These are phyloP conservation scores for Amphimedon queenslandica DNA, from an alignment of 37 sponge, comb jelly and placozoan species.

Conservation along the genomic window DNA sequence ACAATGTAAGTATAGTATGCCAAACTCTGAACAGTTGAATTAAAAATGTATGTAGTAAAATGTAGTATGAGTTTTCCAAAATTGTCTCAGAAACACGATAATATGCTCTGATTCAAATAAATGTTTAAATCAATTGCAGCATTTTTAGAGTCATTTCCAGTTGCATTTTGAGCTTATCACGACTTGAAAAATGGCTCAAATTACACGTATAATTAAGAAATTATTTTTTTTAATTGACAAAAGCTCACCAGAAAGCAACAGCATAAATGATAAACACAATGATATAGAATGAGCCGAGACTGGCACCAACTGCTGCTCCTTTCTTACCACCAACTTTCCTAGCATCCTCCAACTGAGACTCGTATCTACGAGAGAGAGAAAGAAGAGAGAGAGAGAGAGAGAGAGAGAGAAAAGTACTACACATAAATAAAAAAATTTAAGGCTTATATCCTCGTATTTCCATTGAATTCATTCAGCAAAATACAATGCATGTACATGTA, in stretches of 20 bases:
- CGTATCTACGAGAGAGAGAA: conserved; percentile 40
- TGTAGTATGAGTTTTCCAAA: too few relatives aligned
- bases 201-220: conserved; percentile 40
- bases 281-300: conserved; percentile 31
- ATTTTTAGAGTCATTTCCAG: too few relatives aligned
- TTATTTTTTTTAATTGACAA: conserved; percentile 44
- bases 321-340: conserved; percentile 43
- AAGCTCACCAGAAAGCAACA: conserved; percentile 77
- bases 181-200: conserved; percentile 53
- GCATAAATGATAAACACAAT: conserved; percentile 68
- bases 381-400: background rate
- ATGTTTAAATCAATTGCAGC: too few relatives aligned
- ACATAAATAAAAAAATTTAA: too few relatives aligned
- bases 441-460: too few relatives aligned
- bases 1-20: too few relatives aligned
- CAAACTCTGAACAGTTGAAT: too few relatives aligned
- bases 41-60: too few relatives aligned
- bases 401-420: background rate
- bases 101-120: background rate
- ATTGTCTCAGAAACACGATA: too few relatives aligned
- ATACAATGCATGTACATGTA: too few relatives aligned
- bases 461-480: too few relatives aligned
- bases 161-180: too few relatives aligned
- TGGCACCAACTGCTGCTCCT: conserved; percentile 27
- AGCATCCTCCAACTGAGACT: conserved; percentile 43